Percentiles rank a stretch among this genome's conserved stretches.
These are phyloP conservation scores for Agonum fuliginosum DNA, from an alignment of 2,888 invertebrate species.

Conservation along the genomic window DNA sequence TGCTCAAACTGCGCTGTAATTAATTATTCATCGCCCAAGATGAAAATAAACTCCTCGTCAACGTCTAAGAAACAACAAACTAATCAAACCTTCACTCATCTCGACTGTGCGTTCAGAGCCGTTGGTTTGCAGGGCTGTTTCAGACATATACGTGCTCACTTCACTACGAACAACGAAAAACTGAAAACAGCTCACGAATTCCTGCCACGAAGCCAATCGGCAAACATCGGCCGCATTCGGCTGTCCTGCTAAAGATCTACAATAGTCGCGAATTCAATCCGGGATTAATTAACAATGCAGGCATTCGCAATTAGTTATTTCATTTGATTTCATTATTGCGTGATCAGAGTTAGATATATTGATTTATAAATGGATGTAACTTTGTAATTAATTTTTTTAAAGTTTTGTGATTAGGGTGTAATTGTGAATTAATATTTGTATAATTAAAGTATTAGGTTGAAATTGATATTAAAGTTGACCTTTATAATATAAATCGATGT, in stretches of 20 bases:
- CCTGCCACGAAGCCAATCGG: conserved; percentile 13
- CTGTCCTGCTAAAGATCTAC: conserved; percentile 20
- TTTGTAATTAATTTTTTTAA: no score
- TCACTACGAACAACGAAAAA: conserved; percentile 24
- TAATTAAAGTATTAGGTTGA: neutral
- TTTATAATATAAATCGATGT: conserved; percentile 15
- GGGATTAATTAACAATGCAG: no score
- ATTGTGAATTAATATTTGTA: no score
- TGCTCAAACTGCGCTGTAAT: no score
- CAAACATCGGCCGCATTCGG: conserved; percentile 8
- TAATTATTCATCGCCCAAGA: no score
- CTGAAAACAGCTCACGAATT: conserved; percentile 33
- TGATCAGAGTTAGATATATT: no score
- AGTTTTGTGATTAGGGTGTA: no score
- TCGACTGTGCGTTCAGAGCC: neutral
- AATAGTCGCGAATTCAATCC: neutral
- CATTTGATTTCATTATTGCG: no score
- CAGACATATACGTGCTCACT: conserved; percentile 34
- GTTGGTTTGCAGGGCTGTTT: conserved; percentile 27
- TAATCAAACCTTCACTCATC: conserved; percentile 45
- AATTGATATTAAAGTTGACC: conserved; percentile 1
- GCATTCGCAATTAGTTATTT: no score
- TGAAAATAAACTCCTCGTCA: neutral
- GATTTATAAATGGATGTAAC: no score
- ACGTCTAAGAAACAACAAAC: neutral